Evolutionary conservation across 2,888 invertebrate species (phyloP), one percentile per base, ranked within the genome.

Genomic region (Zhuqinia jingwanae): DNA sequence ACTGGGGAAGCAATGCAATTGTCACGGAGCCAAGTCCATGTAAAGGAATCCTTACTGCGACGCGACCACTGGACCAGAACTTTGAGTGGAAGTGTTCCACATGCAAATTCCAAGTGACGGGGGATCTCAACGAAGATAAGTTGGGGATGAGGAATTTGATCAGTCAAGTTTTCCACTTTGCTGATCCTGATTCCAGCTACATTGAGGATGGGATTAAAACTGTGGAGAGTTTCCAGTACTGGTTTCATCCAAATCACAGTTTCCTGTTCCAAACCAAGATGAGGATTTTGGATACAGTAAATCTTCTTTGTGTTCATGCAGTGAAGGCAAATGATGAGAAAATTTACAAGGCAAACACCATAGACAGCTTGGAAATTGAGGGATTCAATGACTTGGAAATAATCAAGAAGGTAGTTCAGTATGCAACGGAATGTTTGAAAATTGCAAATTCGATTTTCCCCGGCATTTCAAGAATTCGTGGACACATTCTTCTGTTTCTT

Each of bases 391-490:
- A 56, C 3, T 8, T 25, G 36, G 47, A 17, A 15, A 63, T 20
- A 3, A 27, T 82, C 0, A 22, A 82, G 20, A 63, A 25, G n/a
- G 27, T 75, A 92, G 94, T 95, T 0, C 95, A 96, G 88, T 93
- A 96, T 87, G 97, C 96, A 90, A 93, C 94, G 13, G 93, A 95
- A 42, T 92, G 96, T 10, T 92, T 97, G 27, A 93, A 94, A 73
- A 94, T 96, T 6, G 92, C 96, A n/a, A 94, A 96, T 91, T 93
- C 95, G 45, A 94, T 97, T 77, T 95, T 95, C 90, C 97, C 97
- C 0, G 97, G 97, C 0, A 93, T 95, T 80, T 95, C 95, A 70
- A 93, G 97, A 89, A 94, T 96, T 91, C 94, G 96, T 93, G 97
- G 90, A 89, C 82, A 82, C 42, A 82, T 82, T 27, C 22, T 47